Evolutionary conservation across 2,888 invertebrate genomes (phyloP), one percentile per base, ranked within the genome.

Genomic region (Heterodera filipjevi): DNA sequence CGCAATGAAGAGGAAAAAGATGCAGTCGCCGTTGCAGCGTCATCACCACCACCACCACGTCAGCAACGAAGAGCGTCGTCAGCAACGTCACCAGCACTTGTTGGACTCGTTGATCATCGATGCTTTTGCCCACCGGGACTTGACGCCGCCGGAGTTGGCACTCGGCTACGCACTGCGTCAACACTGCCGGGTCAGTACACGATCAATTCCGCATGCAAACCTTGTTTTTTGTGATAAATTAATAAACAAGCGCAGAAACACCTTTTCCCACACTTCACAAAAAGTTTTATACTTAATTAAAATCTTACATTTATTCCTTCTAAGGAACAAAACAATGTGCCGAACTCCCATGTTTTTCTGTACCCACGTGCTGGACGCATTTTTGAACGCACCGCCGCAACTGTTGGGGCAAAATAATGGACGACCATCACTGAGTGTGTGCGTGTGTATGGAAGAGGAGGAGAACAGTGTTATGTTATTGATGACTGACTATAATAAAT

Each of bases 141-240:
- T 79, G n/a, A 79, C 79, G 33, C 79, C 79, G 16, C 79, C 79
- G 49, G 79, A 79, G 70, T 44, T 79, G 30, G 78, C 78, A 16
- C 49, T 78, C 32, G 44, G 49, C 30, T 71, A 71, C 71, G 44
- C 78, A 30, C 64, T 79, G 32, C 77, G 77, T 19, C 39, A 77
- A 22, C 71, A 53, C 68, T 79, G 79, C 46, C 70, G 77, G 35
- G 79, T 75, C 30, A 64, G 33, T 59, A n/a, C 59, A 53, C 27
- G 10, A 14, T 19, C 49, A 49, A 49, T 14, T 49, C 49, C 49
- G n/a, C n/a, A n/a, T 53, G 5, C 49, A 22, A 22, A 22, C 5
- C 14, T 1, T 10, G 1, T 22, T 53, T 53, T 22, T 53, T 53
- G 16, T 16, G n/a, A 5, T 53, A 53, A 22, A 39, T 39, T 12